Conservation (phyloP, 1,140 invertebrate genomes). For the Berghia stephanieae region DNA sequence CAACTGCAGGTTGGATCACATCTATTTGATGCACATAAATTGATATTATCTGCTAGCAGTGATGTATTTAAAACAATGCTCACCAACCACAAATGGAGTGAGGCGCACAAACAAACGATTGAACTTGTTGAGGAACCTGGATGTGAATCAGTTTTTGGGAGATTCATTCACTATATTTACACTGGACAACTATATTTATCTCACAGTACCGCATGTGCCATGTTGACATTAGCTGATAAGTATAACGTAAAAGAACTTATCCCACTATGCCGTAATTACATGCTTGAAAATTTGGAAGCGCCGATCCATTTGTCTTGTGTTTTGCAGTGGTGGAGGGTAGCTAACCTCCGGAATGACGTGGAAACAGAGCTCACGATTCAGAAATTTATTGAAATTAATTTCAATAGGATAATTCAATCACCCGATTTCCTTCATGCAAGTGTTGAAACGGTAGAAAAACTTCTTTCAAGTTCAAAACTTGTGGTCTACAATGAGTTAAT, state of each 20-base stretch:
- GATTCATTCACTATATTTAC: slow-evolving; percentile 79
- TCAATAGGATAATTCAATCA: slow-evolving; percentile 82
- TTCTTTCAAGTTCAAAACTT: slow-evolving; percentile 85
- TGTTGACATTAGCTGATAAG: slow-evolving; percentile 90
- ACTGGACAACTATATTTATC: slow-evolving; percentile 89
- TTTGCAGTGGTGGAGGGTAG: slow-evolving; percentile 91
- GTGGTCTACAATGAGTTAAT: slow-evolving; percentile 91
- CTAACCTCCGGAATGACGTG: slow-evolving; percentile 81
- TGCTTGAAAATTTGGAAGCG: slow-evolving; percentile 86
- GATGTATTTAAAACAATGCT: slow-evolving; percentile 98
- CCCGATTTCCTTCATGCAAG: slow-evolving; percentile 86
- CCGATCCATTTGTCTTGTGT: slow-evolving; percentile 82
- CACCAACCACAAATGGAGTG: slow-evolving; percentile 91
- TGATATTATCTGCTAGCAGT: slow-evolving; percentile 92
- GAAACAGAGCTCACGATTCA: slow-evolving; percentile 80
- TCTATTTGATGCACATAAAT: slow-evolving; percentile 86
- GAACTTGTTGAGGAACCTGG: slow-evolving; percentile 83
- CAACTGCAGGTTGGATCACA: slow-evolving; percentile 81
- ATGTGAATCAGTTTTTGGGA: slow-evolving; percentile 58
- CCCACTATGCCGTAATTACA: slow-evolving; percentile 60
- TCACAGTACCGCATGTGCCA: slow-evolving; percentile 82
- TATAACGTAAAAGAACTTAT: slow-evolving; percentile 90
- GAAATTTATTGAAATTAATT: slow-evolving; percentile 92
- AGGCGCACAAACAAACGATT: slow-evolving; percentile 85
- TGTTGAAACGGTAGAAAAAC: slow-evolving; percentile 78